Conservation (phyloP, 2,113 vertebrate genomes). For the Indicator maculatus region DNA sequence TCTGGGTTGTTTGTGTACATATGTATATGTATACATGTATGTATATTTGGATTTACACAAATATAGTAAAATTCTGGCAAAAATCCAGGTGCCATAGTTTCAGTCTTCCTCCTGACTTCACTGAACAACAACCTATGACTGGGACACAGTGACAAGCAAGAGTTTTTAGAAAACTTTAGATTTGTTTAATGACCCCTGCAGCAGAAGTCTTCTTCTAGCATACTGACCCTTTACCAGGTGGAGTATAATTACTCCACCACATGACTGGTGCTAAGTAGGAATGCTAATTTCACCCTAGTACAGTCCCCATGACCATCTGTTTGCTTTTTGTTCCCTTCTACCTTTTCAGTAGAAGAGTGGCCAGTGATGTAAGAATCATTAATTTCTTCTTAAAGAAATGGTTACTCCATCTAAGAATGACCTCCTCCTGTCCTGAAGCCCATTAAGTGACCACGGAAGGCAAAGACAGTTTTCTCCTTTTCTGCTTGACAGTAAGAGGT, state of each 20-base stretch:
- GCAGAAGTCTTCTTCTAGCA: background rate
- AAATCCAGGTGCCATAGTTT: background rate
- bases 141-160: background rate
- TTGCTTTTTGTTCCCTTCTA: background rate
- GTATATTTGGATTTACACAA: background rate
- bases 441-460: background rate
- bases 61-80: background rate
- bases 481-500: background rate
- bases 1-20: background rate
- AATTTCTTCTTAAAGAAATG: background rate
- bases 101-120: background rate
- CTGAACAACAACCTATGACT: background rate
- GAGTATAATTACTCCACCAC: background rate
- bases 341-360: background rate
- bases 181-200: background rate
- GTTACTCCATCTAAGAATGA: background rate
- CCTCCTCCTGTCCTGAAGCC: background rate
- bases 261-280: background rate
- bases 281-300: background rate
- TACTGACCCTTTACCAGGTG: background rate
- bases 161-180: background rate
- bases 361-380: background rate
- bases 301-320: background rate
- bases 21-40: background rate
- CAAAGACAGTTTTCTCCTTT: background rate